A percentile compares a stretch with the other conserved stretches of the same genome.
Evolutionary conservation across 2,797 vertebrate species (phyloP).

Genomic region (Cuculus canorus): DNA sequence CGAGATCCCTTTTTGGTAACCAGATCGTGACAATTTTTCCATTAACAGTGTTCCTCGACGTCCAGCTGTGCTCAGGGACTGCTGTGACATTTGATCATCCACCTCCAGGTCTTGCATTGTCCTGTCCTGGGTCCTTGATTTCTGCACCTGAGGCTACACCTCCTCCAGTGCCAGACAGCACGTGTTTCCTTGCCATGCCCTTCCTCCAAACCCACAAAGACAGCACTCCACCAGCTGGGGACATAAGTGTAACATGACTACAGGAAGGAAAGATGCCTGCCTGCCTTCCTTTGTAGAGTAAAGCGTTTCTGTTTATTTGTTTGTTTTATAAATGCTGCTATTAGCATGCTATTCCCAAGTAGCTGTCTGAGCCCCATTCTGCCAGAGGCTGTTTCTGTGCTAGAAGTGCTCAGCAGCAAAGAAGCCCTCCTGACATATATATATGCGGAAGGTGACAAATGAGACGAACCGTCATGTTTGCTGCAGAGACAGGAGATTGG

Average conservation of each 20-base stretch:
- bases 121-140: rapidly evolving
- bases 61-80: rapidly evolving
- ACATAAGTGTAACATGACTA: rapidly evolving
- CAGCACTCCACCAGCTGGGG: neutral
- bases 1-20: neutral
- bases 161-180: rapidly evolving
- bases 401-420: neutral
- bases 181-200: neutral
- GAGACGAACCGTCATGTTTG: rapidly evolving
- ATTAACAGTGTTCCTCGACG: rapidly evolving
- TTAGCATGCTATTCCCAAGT: neutral
- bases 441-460: neutral
- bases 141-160: neutral
- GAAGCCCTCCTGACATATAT: neutral
- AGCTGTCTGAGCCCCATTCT: neutral
- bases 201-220: neutral
- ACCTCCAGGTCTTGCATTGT: neutral
- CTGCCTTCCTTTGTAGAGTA: neutral
- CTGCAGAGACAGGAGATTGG: neutral
- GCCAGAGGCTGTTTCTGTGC: neutral
- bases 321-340: neutral
- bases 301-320: neutral
- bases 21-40: neutral
- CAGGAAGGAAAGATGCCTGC: neutral
- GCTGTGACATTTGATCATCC: rapidly evolving